These are phyloP conservation scores for Syngnathoides biaculeatus DNA, from an alignment of 2,113 vertebrate genomes.

Conservation along the genomic window DNA sequence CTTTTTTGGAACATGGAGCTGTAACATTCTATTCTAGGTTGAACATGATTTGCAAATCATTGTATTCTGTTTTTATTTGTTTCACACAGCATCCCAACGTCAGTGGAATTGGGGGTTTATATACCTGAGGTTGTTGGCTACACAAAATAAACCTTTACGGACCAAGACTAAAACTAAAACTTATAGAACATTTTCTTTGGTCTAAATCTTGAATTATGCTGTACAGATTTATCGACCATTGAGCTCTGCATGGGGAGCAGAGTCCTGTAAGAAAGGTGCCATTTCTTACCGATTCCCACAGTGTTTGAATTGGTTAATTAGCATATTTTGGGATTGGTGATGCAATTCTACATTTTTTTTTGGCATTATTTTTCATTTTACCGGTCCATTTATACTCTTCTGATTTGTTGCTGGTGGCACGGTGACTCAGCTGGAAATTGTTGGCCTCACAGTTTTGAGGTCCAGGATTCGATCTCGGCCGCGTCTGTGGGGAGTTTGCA, in stretches of 20 bases:
- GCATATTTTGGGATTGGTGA: background rate
- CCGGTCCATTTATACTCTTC: background rate
- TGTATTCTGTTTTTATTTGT: too few relatives aligned
- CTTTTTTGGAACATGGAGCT: too few relatives aligned
- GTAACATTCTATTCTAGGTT: too few relatives aligned
- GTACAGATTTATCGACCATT: background rate
- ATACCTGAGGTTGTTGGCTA: background rate
- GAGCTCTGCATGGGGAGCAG: background rate
- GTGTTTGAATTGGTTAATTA: background rate
- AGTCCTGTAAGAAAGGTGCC: background rate
- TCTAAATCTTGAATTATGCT: background rate
- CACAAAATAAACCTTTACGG: background rate
- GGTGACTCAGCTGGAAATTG: too few relatives aligned
- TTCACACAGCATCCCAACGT: too few relatives aligned
- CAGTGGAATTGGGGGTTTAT: too few relatives aligned
- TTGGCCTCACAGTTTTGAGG: too few relatives aligned
- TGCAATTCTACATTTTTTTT: background rate
- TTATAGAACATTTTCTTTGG: background rate
- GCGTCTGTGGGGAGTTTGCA: too few relatives aligned
- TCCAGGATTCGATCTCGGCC: too few relatives aligned
- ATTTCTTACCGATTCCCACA: background rate
- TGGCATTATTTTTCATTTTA: slow-evolving; percentile 10
- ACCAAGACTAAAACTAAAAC: background rate
- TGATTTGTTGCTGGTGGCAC: too few relatives aligned
- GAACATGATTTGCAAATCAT: too few relatives aligned